These are phyloP conservation scores for Paradoxurus hermaphroditus DNA, from an alignment of 2,113 vertebrate genomes.

Conservation along the genomic window DNA sequence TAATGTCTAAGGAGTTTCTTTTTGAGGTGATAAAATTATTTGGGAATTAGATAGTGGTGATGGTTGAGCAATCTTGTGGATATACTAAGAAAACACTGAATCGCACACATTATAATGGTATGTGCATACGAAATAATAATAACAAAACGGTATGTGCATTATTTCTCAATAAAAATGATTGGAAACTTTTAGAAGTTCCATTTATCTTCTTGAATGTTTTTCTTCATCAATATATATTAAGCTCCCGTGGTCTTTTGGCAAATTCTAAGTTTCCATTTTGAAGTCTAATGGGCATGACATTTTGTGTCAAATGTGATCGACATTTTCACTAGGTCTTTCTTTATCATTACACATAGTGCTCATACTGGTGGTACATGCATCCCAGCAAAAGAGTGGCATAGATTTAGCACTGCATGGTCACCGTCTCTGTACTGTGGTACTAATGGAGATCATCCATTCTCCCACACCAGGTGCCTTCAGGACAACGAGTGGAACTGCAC, in stretches of 20 bases:
- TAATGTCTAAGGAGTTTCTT: too few species aligned
- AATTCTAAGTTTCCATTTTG: background rate
- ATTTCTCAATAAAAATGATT: background rate
- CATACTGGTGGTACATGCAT: background rate
- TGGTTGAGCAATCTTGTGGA: too few species aligned
- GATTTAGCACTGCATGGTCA: background rate
- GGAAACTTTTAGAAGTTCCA: background rate
- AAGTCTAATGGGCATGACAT: background rate
- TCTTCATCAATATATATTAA: background rate
- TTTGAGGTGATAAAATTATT: too few species aligned
- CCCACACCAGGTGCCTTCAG: constrained; percentile 41
- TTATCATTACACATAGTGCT: background rate
- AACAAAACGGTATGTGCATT: background rate
- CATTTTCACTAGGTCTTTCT: background rate
- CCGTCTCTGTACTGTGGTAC: background rate
- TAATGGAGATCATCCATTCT: background rate
- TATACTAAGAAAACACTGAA: background rate
- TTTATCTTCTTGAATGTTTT: background rate
- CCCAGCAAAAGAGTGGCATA: background rate
- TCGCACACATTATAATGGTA: background rate
- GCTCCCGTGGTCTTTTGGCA: background rate
- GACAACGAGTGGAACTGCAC: constrained; percentile 16
- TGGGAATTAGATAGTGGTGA: too few species aligned
- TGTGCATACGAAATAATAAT: too few species aligned
- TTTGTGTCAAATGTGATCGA: background rate